Percentiles rank a stretch among this genome's conserved stretches.
Conservation (phyloP, 2,113 vertebrate genomes). For the Oncorhynchus clarkii region DNA sequence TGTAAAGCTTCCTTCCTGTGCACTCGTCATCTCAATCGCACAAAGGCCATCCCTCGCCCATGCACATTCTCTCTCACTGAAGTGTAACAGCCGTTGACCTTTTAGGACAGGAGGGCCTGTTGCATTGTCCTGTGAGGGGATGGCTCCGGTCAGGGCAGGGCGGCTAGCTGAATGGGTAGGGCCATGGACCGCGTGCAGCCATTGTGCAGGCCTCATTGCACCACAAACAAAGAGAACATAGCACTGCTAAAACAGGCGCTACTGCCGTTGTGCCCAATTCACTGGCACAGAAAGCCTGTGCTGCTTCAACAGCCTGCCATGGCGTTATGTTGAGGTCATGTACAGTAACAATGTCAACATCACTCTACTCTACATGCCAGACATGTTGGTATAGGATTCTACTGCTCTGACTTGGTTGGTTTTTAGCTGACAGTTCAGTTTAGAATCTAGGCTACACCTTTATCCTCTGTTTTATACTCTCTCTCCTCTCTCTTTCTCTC, state of each 20-base stretch:
- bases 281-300: constrained; percentile 31
- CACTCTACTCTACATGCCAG: not conserved
- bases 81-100: not conserved
- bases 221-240: constrained; percentile 47
- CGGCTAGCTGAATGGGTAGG: constrained; percentile 35
- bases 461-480: too few relatives aligned
- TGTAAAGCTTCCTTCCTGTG: not conserved
- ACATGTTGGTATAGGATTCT: not conserved
- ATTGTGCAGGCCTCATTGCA: constrained; percentile 51
- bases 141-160: constrained; percentile 28
- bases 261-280: constrained; percentile 45
- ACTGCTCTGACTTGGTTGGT: too few relatives aligned
- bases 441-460: too few relatives aligned
- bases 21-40: not conserved
- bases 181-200: constrained; percentile 34
- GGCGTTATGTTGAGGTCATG: not conserved
- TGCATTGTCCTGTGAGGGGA: constrained; percentile 22
- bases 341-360: constrained; percentile 2
- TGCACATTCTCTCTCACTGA: not conserved
- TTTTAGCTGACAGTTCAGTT: too few relatives aligned
- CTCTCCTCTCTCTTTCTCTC: too few relatives aligned
- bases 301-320: constrained; percentile 32
- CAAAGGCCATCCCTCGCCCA: not conserved
- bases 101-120: constrained; percentile 7
- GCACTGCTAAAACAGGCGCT: constrained; percentile 44